Evolutionary conservation across 2,888 invertebrate genomes (phyloP), one percentile per base, ranked within the genome.

Genomic region (Eupithecia pulchellata): DNA sequence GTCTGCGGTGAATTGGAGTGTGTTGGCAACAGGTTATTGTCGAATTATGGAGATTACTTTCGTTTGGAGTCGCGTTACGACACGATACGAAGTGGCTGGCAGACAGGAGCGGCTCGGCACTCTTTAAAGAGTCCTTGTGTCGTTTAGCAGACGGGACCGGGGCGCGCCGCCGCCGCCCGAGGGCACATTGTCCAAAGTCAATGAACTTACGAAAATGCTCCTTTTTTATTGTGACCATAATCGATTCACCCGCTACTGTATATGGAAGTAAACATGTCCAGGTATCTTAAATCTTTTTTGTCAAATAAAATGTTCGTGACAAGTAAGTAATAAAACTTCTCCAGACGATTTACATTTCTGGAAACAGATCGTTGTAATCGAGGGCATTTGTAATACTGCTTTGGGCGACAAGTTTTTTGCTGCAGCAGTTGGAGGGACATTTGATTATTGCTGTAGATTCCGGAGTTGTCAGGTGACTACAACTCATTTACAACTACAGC

Each of bases 171-270:
- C 80, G 80, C 82, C 78, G 79, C 73, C 77, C 87, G 87, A 85
- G 82, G 86, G 82, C 87, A 89, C 91, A 90, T 92, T 92, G 91
- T 91, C 90, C 88, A 82, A 83, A 90, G 93, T 94, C 93, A 92
- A 89, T 89, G 93, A 93, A 92, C 93, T 90, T 88, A 89, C 93
- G 81, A 93, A 94, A 93, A 93, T 89, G 88, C 84, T 90, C 88
- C 86, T 88, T 89, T 86, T 90, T 91, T 89, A 92, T 91, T 92
- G 91, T 92, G 89, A 80, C 92, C 93, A 92, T 92, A 93, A 93
- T 92, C 91, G 91, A 92, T 90, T 91, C 88, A 89, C 87, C 86
- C 85, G 79, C 87, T 85, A 82, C 91, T 92, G 86, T 90, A 89
- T 91, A 92, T 87, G 92, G 92, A 80, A 89, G 88, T 87, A 85